Evolutionary conservation across 2,113 vertebrate species (phyloP).

Genomic region (Corythaeola cristata): DNA sequence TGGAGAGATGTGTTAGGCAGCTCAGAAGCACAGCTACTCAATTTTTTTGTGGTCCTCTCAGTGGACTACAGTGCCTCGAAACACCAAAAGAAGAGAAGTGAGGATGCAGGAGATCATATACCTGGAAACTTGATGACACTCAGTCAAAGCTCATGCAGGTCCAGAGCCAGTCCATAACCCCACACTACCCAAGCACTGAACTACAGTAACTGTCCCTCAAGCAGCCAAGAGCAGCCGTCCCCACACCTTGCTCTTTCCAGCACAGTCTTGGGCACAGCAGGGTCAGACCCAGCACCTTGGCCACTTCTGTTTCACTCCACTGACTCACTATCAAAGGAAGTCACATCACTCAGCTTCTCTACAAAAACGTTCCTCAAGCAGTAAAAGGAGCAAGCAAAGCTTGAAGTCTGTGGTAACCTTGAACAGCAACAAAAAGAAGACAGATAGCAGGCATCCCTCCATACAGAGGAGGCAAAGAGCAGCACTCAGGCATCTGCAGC

Average conservation of each 20-base stretch:
- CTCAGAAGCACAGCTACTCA: not conserved
- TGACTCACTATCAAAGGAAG: not conserved
- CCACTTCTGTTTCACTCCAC: not conserved
- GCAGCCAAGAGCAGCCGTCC: not conserved
- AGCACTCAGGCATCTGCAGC: not conserved
- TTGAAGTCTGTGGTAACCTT: not conserved
- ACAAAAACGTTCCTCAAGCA: not conserved
- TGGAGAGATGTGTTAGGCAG: not conserved
- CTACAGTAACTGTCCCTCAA: not conserved
- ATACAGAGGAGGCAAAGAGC: not conserved
- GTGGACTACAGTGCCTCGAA: not conserved
- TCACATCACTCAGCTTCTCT: not conserved
- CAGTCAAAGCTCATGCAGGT: not conserved
- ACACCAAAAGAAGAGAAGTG: not conserved
- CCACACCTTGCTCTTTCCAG: not conserved
- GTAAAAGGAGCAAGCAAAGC: not conserved
- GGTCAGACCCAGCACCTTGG: not conserved
- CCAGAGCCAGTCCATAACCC: not conserved
- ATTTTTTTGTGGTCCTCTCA: not conserved
- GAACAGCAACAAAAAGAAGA: not conserved
- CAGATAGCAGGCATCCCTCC: not conserved
- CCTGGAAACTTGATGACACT: not conserved
- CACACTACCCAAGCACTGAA: fast-evolving
- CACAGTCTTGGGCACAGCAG: not conserved
- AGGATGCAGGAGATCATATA: not conserved